Evolutionary conservation across 2,113 vertebrate genomes (phyloP), one percentile per base, ranked within the genome.

Genomic region (Archocentrus centrarchus): DNA sequence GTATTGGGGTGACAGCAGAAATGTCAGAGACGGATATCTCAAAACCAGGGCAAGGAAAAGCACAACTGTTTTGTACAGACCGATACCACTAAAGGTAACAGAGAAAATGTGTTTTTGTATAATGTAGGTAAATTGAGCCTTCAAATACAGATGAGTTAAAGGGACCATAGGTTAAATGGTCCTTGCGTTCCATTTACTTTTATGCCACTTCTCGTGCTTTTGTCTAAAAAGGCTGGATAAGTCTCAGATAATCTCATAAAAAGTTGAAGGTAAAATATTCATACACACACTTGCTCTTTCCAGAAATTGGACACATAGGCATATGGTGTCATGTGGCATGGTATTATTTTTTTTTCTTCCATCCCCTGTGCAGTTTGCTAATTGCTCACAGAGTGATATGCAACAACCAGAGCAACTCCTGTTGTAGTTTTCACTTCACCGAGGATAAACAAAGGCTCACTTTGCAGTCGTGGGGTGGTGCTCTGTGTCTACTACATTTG

Each of bases 371-470:
- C 76, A 82, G 86, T 88, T 83, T 87, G 90, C 91, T 94, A 95
- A 95, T 95, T 95, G 93, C 92, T 92, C 93, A 91, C 92, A 92
- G 92, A 87, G 86, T 88, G 93, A 93, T 86, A 81, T 85, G 88
- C 75, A 93, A 92, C 90, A 82, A 88, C 88, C 80, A 57, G 59
- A 86, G 75, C 81, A 86, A 90, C 87, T 93, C 89, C 92, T 41
- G 59, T 76, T 70, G 57, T 90, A 88, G 88, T 92, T 89, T 87
- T 91, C 90, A 86, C 92, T 93, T 93, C 83, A 91, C 55, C 53
- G 4, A 79, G 81, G 87, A 81, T 92, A 91, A 93, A 93, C 90
- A 91, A 93, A 94, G 88, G 73, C 89, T 88, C 13, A 18, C 64
- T 84, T 80, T 75, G 82, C 20, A 18, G 80, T 87, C 17, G n/a